Base-by-base conservation (phyloP, 2,888 invertebrate species). In the Endotricha flammealis region DNA sequence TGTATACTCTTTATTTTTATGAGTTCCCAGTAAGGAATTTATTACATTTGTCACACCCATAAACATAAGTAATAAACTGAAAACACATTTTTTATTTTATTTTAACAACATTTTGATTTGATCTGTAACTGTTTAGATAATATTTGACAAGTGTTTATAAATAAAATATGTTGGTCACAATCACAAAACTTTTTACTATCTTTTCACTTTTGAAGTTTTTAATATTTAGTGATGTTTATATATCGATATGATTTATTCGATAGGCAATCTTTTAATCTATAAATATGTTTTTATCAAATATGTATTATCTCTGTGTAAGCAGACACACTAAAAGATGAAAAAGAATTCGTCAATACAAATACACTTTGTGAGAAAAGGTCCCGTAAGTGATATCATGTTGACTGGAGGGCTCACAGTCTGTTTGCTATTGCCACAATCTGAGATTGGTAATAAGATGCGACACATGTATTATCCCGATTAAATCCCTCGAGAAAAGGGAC, bases 391-490 rank as follows among this genome's bases (percentile, higher is more conserved):
- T 82, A 80, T 73, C 64, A 64, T 81, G 78, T 81, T 82, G 78
- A 79, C 81, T 74, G 65, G 61, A 68, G 60, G 68, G 66, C 64
- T 64, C 61, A 57, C 63, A 68, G 68, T 70, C 65, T 79, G 82
- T 85, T 83, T 83, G 76, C 75, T 71, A 66, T 64, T 56, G 63
- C 74, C 74, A 75, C 75, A 77, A 78, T 77, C 79, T 78, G 63
- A 74, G 83, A 82, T 81, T 76, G 75, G 81, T 83, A 82, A 82
- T 82, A 81, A 78, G 82, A 83, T 80, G 80, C 78, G 85, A 82
- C 83, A 82, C 75, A 77, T 77, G 81, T 80, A 79, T 80, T 81
- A 82, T 80, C 73, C 72, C 69, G 74, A 80, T 79, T 81, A 79
- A 76, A 80, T 73, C 81, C 80, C 73, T 63, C 50, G 55, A 61